These are phyloP conservation scores for Sphyrna mokarran DNA, from an alignment of 2,113 vertebrate species.

Conservation along the genomic window DNA sequence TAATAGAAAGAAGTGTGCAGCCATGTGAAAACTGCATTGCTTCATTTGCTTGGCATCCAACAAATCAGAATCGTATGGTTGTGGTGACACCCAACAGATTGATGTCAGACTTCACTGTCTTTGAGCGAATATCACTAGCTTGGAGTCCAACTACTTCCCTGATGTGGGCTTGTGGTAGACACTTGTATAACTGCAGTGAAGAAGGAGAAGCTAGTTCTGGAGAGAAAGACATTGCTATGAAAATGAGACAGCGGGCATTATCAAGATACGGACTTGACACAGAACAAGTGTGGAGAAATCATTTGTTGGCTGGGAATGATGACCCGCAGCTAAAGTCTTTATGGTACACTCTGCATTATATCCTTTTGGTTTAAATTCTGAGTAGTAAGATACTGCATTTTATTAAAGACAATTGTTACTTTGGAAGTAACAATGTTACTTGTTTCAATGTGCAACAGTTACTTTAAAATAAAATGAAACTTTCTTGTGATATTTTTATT, in stretches of 20 bases:
- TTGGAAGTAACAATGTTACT: too few species aligned
- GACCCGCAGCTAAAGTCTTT: constrained; percentile 89
- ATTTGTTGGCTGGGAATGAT: constrained; percentile 80
- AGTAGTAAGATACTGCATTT: not conserved
- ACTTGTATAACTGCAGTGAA: constrained; percentile 86
- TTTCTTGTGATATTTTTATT: not conserved
- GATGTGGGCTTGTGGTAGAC: constrained; percentile 94
- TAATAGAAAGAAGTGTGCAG: constrained; percentile 93
- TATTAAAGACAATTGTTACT: not conserved
- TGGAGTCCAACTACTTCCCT: constrained; percentile 91
- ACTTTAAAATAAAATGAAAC: not conserved
- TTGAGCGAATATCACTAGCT: constrained; percentile 91
- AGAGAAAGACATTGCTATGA: constrained; percentile 89
- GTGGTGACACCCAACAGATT: constrained; percentile 86
- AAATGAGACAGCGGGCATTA: constrained; percentile 87
- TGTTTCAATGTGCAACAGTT: not conserved
- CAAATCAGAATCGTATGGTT: constrained; percentile 95
- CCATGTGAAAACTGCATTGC: constrained; percentile 85
- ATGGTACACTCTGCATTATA: constrained; percentile 95
- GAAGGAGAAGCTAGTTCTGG: constrained; percentile 61
- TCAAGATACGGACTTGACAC: constrained; percentile 92
- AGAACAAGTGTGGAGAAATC: constrained; percentile 89
- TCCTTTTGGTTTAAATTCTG: constrained; percentile 64
- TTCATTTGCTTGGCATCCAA: constrained; percentile 95
- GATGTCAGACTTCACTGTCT: constrained; percentile 96